These are phyloP conservation scores for Xiphorhynchus erythropygius DNA, from an alignment of 2,797 vertebrate species.

Conservation along the genomic window DNA sequence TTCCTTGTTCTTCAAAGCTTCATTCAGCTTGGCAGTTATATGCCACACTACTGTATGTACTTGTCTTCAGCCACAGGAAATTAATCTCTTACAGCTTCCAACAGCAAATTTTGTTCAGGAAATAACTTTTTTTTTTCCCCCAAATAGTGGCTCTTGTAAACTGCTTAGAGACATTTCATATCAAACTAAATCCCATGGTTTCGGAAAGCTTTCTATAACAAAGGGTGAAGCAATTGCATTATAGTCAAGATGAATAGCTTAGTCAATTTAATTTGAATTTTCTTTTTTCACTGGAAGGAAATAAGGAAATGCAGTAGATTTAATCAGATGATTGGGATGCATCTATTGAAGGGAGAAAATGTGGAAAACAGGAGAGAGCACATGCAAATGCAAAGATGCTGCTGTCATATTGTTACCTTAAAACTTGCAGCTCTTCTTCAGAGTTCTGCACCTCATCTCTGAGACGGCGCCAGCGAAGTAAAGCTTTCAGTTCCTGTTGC, in stretches of 20 bases:
- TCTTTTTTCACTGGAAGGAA: constrained; percentile 43
- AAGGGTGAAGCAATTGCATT: constrained; percentile 11
- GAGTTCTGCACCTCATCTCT: constrained; percentile 89
- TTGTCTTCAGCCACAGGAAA: constrained; percentile 26
- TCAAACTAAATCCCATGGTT: not conserved
- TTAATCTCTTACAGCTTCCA: constrained; percentile 37
- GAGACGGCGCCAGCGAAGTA: constrained; percentile 88
- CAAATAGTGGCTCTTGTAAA: constrained; percentile 28
- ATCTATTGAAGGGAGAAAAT: not conserved
- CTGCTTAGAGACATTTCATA: constrained; percentile 31
- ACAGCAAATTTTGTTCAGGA: constrained; percentile 31
- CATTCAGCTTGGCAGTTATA: constrained; percentile 8
- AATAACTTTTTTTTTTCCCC: not conserved
- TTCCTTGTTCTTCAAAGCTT: not conserved
- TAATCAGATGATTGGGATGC: not conserved
- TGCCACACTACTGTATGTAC: not conserved
- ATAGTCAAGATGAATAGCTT: not conserved
- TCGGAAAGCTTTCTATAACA: constrained; percentile 10
- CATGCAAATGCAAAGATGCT: not conserved
- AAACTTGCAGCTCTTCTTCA: constrained; percentile 88
- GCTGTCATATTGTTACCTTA: constrained; percentile 81
- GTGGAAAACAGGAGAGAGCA: not conserved
- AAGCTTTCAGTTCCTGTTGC: constrained; percentile 85
- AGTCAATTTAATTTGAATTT: not conserved
- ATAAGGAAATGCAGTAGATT: constrained; percentile 17